Base-by-base conservation (phyloP, 2,888 invertebrate species). In the Ypsolopha sequella region DNA sequence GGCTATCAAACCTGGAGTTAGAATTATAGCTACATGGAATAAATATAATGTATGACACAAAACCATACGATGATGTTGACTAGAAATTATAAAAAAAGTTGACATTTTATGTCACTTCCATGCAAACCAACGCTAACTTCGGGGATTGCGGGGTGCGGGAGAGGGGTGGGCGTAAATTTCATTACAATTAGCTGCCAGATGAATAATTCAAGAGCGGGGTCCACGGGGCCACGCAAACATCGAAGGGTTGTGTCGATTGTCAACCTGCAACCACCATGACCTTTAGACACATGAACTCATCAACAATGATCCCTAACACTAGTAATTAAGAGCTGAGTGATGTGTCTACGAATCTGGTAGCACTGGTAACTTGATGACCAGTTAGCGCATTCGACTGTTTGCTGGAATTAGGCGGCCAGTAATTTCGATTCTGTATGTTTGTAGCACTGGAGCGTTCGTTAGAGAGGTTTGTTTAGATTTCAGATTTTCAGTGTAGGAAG, bases 131-230 rank as follows among this genome's bases (percentile, higher is more conserved):
- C 35, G 36, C 10, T 9, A 24, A 35, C 2, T 9, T 33, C 11
- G n/a, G 55, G 53, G 36, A 52, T 49, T 54, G 34, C 53, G 50
- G 51, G 56, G 45, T 54, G 57, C 52, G 59, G 63, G 59, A 61
- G 55, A 60, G 52, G 58, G 64, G 67, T 67, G 67, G 72, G 76
- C 70, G 74, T 78, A 82, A 86, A 86, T 85, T 84, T 80, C 76
- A 86, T 86, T 85, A 86, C 84, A 86, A 86, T 86, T 86, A 86
- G 84, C 80, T 60, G 73, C 60, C 60, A 69, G 66, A 79, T 86
- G 84, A 80, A 86, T 86, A 68, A 86, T 85, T 80, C 85, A 86
- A 65, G 53, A 53, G 52, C 53, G 66, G 68, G 70, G 64, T 63
- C 66, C 61, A 64, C 60, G 68, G 66, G 63, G 62, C 46, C 68